These are phyloP conservation scores for Porphyrio hochstetteri DNA, from an alignment of 2,113 vertebrate species.

Conservation along the genomic window DNA sequence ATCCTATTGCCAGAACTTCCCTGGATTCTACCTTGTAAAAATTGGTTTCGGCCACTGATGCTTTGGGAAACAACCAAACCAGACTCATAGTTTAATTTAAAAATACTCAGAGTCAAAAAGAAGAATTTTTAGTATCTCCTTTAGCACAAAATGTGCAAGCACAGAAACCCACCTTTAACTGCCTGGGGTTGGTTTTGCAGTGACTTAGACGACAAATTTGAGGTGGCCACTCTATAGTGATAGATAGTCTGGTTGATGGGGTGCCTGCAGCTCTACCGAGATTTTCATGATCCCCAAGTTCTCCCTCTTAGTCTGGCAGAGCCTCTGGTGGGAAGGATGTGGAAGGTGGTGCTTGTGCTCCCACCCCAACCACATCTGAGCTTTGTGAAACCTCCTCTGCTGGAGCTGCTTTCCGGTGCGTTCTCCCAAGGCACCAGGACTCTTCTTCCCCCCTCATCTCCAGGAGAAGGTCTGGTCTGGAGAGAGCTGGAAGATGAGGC, in stretches of 20 bases:
- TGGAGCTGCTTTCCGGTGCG: neutral
- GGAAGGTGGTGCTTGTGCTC: neutral
- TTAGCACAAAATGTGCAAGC: neutral
- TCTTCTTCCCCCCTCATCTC: neutral
- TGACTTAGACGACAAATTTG: neutral
- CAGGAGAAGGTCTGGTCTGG: neutral
- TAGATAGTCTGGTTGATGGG: neutral
- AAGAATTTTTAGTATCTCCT: neutral
- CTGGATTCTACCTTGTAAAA: neutral
- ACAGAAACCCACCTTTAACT: neutral
- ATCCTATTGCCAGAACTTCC: too few relatives aligned
- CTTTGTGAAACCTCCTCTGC: neutral
- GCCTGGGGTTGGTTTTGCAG: neutral
- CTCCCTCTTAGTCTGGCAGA: neutral
- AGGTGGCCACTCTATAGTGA: neutral
- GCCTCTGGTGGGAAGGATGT: neutral
- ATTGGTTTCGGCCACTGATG: neutral
- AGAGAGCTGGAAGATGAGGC: neutral
- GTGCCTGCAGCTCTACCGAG: neutral
- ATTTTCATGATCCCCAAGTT: neutral
- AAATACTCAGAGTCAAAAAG: neutral
- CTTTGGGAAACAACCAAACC: neutral
- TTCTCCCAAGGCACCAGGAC: neutral
- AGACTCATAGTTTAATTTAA: neutral
- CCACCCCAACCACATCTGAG: neutral